A percentile compares a stretch with the other conserved stretches of the same genome.
Conservation (phyloP, 2,113 vertebrate species). For the Sorex fumeus region DNA sequence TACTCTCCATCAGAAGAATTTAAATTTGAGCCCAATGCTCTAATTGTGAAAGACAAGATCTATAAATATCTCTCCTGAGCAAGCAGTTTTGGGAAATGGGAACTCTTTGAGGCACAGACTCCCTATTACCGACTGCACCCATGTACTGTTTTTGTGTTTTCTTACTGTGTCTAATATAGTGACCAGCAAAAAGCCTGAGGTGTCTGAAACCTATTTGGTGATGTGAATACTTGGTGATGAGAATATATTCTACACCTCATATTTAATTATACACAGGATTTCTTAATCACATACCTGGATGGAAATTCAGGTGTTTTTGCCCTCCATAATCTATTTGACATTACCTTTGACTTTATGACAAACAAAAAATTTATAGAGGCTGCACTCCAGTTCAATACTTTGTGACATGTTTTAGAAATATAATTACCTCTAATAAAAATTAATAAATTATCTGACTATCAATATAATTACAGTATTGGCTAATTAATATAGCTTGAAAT, state of each 20-base stretch:
- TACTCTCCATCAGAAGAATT: background rate
- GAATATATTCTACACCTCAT: background rate
- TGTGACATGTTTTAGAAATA: background rate
- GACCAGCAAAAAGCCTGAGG: background rate
- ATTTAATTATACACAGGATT: background rate
- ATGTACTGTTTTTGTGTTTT: background rate
- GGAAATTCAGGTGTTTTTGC: background rate
- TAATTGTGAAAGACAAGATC: background rate
- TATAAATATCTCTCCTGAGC: background rate
- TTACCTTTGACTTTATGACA: background rate
- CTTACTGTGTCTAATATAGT: rapidly evolving
- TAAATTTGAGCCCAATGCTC: background rate
- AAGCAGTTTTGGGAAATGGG: background rate
- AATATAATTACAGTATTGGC: background rate
- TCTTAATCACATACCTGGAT: background rate
- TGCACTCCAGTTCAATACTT: background rate
- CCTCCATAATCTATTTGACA: background rate
- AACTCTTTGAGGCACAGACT: background rate
- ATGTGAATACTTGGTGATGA: background rate
- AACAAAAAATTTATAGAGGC: background rate
- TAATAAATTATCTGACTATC: background rate
- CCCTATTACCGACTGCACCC: background rate
- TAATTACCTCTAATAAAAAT: background rate
- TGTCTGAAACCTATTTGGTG: background rate
- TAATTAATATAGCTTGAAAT: conserved; percentile 1